Evolutionary conservation across 2,113 vertebrate species (phyloP).

Genomic region (Cryptotis parvus): DNA sequence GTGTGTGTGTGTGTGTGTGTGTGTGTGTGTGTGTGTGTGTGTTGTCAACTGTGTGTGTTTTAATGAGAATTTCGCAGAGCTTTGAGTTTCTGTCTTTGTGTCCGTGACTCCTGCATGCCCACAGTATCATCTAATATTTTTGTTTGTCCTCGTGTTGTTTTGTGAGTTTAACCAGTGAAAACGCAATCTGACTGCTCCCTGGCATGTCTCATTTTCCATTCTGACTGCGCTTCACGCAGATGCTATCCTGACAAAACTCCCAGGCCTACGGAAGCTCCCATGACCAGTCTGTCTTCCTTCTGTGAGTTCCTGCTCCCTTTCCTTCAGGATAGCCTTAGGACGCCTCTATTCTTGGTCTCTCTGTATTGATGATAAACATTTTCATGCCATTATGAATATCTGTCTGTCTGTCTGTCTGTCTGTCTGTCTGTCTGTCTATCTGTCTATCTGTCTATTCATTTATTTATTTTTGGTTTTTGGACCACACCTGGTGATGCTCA

Average conservation of each 20-base stretch:
- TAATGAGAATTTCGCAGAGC: neutral
- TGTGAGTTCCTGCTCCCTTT: neutral
- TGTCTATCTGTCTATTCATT: too few relatives aligned
- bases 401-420: too few relatives aligned
- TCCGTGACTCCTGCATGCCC: neutral
- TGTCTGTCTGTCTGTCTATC: too few relatives aligned
- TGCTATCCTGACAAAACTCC: neutral
- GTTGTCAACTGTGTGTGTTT: neutral
- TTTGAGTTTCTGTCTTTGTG: neutral
- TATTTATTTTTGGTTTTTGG: too few relatives aligned
- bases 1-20: too few relatives aligned
- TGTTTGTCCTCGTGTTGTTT: constrained; percentile 35
- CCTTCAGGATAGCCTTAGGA: too few relatives aligned
- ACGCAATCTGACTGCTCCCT: constrained; percentile 38
- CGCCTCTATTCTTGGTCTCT: too few relatives aligned
- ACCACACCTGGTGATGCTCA: too few relatives aligned
- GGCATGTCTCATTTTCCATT: neutral
- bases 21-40: too few relatives aligned
- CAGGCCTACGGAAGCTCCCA: too few relatives aligned
- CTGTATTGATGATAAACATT: too few relatives aligned
- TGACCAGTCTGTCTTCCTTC: neutral
- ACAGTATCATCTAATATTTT: neutral
- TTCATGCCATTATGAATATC: too few relatives aligned
- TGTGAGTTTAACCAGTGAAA: constrained; percentile 37
- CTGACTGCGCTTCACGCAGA: neutral